Evolutionary conservation across 1,140 invertebrate genomes (phyloP).

Genomic region (Leguminivora glycinivorella): DNA sequence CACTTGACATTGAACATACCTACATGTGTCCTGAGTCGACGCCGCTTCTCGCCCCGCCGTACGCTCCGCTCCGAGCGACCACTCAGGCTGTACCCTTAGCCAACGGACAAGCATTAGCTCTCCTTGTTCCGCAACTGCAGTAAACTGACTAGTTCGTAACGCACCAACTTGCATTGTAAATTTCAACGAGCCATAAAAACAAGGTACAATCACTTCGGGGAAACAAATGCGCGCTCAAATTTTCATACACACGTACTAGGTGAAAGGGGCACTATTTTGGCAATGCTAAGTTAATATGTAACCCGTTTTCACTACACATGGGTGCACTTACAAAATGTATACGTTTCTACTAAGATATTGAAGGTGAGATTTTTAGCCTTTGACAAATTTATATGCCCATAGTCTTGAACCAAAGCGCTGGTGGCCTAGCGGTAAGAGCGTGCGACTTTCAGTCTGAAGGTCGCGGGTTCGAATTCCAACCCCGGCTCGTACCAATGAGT

Average conservation of each 20-base stretch:
- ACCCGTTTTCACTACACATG: neutral
- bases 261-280: neutral
- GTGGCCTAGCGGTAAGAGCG: no score
- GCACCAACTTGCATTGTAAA: constrained; percentile 1
- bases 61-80: no score
- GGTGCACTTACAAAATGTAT: neutral
- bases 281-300: neutral
- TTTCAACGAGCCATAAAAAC: constrained; percentile 7
- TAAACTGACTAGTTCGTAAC: neutral
- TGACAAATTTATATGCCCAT: no score
- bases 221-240: neutral
- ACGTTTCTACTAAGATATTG: neutral
- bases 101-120: neutral
- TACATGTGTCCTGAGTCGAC: no score
- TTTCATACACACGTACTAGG: neutral
- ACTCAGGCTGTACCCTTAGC: neutral
- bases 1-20: no score
- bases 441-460: no score
- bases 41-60: no score
- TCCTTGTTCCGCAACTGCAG: constrained; percentile 1
- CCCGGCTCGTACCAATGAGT: no score
- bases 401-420: no score
- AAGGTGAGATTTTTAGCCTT: no score
- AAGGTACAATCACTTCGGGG: neutral
- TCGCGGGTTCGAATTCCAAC: no score